Evolutionary conservation across 2,888 invertebrate species (phyloP).

Genomic region (Cinara cedri): DNA sequence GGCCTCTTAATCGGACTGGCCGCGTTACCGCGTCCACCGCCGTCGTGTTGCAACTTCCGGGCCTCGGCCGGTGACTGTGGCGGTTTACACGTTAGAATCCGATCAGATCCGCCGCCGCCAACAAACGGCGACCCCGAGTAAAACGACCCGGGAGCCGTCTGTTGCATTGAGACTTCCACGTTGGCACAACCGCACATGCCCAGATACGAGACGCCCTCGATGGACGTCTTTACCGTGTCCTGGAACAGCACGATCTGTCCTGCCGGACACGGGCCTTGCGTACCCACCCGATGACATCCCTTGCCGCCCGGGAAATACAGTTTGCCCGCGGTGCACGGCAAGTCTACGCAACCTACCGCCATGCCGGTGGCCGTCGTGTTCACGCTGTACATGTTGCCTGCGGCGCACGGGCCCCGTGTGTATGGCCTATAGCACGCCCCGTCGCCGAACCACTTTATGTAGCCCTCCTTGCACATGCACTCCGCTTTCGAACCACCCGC

Average conservation of each 20-base stretch:
- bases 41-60: conserved; percentile 61
- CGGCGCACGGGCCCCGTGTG: conserved; percentile 77
- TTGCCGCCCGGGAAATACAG: conserved; percentile 77
- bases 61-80: conserved; percentile 63
- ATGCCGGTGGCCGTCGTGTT: conserved; percentile 65
- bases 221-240: conserved; percentile 76
- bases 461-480: conserved; percentile 61
- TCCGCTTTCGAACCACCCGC: conserved; percentile 58
- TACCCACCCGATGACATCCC: conserved; percentile 79
- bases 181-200: conserved; percentile 78
- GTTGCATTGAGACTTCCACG: not conserved
- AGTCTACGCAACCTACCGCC: conserved; percentile 73
- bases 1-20: conserved; percentile 42
- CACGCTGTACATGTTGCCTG: conserved; percentile 61
- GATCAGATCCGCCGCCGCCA: conserved; percentile 58
- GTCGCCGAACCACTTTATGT: conserved; percentile 61
- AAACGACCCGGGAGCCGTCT: conserved; percentile 23
- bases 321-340: conserved; percentile 77
- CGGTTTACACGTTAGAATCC: conserved; percentile 61
- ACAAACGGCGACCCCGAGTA: conserved; percentile 29
- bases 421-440: conserved; percentile 75
- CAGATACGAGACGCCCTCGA: conserved; percentile 82
- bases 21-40: conserved; percentile 60
- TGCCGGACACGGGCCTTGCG: conserved; percentile 75
- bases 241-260: conserved; percentile 82